Percentiles rank a stretch among this genome's conserved stretches.
Conservation (phyloP, 2,797 vertebrate species). For the Clamator glandarius region DNA sequence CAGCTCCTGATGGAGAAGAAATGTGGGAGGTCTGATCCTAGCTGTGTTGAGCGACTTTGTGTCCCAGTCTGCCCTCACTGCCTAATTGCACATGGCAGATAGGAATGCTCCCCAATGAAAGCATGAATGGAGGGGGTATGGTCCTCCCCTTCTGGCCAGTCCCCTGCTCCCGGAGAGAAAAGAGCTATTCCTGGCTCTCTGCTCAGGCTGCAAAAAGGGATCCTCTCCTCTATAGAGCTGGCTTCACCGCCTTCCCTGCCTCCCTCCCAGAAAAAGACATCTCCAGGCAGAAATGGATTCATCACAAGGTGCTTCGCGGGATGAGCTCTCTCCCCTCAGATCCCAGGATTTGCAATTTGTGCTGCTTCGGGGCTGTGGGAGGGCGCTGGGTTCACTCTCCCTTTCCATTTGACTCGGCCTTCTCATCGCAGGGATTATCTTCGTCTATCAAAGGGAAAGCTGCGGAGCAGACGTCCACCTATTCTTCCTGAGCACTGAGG, state of each 20-base stretch:
- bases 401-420: slow-evolving; percentile 68
- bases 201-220: neutral
- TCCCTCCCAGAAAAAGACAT: slow-evolving; percentile 14
- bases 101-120: fast-evolving
- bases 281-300: slow-evolving; percentile 44
- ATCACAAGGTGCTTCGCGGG: slow-evolving; percentile 45
- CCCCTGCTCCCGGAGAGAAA: neutral
- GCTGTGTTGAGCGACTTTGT: neutral
- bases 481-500: slow-evolving; percentile 69
- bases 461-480: slow-evolving; percentile 67
- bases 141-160: neutral
- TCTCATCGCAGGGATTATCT: slow-evolving; percentile 76
- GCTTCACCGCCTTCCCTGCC: neutral
- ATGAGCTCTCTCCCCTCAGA: slow-evolving; percentile 33
- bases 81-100: neutral
- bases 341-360: slow-evolving; percentile 50
- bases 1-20: neutral
- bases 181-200: neutral
- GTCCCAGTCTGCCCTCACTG: neutral
- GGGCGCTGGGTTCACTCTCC: slow-evolving; percentile 59
- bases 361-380: slow-evolving; percentile 44
- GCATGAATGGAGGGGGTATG: neutral
- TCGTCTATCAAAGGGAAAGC: slow-evolving; percentile 71
- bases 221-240: neutral
- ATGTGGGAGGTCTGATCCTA: neutral